Base-by-base conservation (phyloP, 2,113 vertebrate genomes). In the Sylvietta virens region DNA sequence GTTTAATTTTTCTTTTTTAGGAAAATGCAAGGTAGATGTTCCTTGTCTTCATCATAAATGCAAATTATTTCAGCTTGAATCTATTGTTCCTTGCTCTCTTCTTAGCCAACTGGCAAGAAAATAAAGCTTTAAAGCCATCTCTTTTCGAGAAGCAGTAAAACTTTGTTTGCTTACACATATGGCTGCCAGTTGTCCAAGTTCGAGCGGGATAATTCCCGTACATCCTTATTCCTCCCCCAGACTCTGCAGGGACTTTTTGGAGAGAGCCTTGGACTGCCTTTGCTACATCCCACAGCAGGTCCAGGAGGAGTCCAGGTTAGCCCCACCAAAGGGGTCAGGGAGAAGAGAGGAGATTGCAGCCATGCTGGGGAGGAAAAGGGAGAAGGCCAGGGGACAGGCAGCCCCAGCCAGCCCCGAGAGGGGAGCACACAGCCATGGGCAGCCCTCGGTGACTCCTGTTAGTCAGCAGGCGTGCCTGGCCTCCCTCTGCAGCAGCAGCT, bases 41-140 rank as follows among this genome's bases (percentile, higher is more conserved):
- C 97, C 97, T 98, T 97, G 97, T 97, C 96, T 98, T 98, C 98
- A 98, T 98, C 98, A 98, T 95, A 98, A 98, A 98, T 98, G 98
- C 98, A 98, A 98, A 98, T 98, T 95, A 98, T 98, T 98, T 98
- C 97, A 97, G 95, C 96, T 97, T 97, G 97, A 98, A 97, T 98
- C 98, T 97, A 98, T 98, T 98, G 98, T 98, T 98, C 97, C 95
- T 97, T 92, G 84, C 69, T 97, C 76, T 0, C 94, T 98, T 96
- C 97, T 96, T 96, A 95, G 97, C 97, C 97, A 98, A 98, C 96
- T 98, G 96, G 98, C 96, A 97, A 97, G 97, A 98, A 98, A 98
- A 98, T 94, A 97, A 97, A 97, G 97, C 96, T 95, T 95, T 91
- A 81, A 95, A 97, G 95, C 7, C 19, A 80, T 95, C 90, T 94